phyloP scores from a whole-genome alignment of 1,140 invertebrate genomes.

The Aphis gossypii region DNA sequence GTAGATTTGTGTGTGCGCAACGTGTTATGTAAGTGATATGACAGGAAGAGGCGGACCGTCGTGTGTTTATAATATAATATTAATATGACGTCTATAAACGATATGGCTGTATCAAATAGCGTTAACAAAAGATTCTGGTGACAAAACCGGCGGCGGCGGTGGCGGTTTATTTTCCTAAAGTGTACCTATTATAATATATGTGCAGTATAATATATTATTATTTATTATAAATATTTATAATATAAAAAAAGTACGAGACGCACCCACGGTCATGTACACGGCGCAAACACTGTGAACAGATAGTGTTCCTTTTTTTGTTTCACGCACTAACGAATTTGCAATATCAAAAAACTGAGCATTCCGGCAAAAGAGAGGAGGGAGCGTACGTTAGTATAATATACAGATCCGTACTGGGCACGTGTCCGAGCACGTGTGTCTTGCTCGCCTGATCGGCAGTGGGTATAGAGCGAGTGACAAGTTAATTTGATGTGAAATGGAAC shows the following conservation, averaged over 20 bases:
- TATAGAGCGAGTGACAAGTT: conserved; percentile 38
- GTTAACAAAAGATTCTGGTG: conserved; percentile 9
- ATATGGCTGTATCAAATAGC: background rate
- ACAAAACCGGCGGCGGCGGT: background rate
- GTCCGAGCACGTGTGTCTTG: conserved; percentile 38
- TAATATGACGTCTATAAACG: background rate
- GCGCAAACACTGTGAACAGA: background rate
- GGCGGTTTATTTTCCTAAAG: conserved; percentile 9
- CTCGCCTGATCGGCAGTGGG: background rate
- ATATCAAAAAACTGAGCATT: conserved; percentile 49
- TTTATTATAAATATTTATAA: background rate
- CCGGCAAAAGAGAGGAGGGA: background rate
- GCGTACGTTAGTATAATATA: background rate
- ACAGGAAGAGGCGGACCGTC: background rate
- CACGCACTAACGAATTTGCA: conserved; percentile 19
- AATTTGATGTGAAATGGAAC: conserved; percentile 57
- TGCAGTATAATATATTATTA: background rate
- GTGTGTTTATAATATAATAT: background rate
- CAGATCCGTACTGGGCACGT: conserved; percentile 13
- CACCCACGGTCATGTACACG: background rate
- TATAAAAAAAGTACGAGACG: background rate
- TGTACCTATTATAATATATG: background rate
- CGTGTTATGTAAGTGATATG: background rate
- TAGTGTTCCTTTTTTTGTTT: conserved; percentile 29
- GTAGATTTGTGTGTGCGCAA: background rate